Conservation (phyloP, 2,888 invertebrate genomes). For the Bombylius discolor region DNA sequence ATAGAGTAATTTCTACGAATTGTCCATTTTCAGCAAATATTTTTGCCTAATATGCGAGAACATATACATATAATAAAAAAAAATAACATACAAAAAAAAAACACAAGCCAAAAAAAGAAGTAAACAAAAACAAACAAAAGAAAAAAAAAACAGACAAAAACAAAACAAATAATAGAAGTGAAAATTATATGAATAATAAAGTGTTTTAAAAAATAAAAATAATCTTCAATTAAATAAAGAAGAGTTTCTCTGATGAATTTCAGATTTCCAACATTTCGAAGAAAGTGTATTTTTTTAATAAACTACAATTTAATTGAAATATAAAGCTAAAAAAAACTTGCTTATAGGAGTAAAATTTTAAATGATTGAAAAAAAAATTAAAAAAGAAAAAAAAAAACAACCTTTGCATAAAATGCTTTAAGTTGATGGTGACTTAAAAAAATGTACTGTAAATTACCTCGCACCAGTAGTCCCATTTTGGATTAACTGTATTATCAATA, state of each 20-base stretch:
- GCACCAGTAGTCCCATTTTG: conserved; percentile 95
- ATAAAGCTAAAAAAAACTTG: background rate
- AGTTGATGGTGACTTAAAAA: too few relatives aligned
- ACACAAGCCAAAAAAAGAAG: conserved; percentile 6
- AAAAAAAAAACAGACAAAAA: conserved; percentile 28
- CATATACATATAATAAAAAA: conserved; percentile 18
- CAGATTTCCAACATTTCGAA: too few relatives aligned
- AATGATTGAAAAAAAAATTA: background rate
- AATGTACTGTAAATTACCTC: conserved; percentile 52
- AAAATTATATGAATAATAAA: too few relatives aligned
- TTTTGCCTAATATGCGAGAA: conserved; percentile 26
- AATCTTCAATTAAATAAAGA: too few relatives aligned
- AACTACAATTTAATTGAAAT: too few relatives aligned
- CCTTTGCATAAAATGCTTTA: too few relatives aligned
- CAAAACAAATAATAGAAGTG: too few relatives aligned
- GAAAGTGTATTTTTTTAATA: too few relatives aligned
- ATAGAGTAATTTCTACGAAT: conserved; percentile 49
- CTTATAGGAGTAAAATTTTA: background rate
- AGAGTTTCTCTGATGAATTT: too few relatives aligned
- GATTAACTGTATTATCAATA: conserved; percentile 86
- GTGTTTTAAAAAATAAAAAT: too few relatives aligned
- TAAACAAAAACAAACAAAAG: conserved; percentile 5
- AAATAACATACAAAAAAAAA: conserved; percentile 16
- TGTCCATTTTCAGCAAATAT: conserved; percentile 36
- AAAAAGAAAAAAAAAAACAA: too few relatives aligned